Conservation (phyloP, 2,797 vertebrate species). For the Poeciliopsis paucimaculata region DNA sequence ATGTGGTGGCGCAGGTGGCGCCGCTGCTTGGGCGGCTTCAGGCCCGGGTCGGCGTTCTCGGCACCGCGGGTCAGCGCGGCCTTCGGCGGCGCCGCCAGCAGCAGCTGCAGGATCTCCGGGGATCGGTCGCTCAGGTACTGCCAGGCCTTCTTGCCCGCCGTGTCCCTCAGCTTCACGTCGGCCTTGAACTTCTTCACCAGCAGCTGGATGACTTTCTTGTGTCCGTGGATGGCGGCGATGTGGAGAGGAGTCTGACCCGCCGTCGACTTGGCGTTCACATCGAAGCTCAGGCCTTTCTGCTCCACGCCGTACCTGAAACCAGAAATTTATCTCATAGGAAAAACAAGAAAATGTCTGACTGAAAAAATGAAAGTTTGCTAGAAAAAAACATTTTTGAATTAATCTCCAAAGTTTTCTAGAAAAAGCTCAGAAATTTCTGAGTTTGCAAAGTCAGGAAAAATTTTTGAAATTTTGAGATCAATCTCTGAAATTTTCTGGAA, state of each 20-base stretch:
- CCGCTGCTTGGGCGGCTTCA: constrained; percentile 9
- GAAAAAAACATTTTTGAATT: no score
- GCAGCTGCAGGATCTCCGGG: constrained; percentile 83
- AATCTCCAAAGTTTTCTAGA: no score
- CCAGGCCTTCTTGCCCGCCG: constrained; percentile 89
- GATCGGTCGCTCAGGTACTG: constrained; percentile 84
- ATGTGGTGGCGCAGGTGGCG: constrained; percentile 26
- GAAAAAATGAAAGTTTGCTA: no score
- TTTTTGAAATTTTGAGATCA: no score
- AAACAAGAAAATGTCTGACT: no score
- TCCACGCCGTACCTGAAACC: constrained; percentile 74
- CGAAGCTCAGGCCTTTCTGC: constrained; percentile 78
- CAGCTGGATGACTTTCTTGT: constrained; percentile 85
- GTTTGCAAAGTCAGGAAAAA: no score
- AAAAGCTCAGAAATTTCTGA: no score
- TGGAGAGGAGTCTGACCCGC: constrained; percentile 93
- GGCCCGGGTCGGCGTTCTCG: background rate
- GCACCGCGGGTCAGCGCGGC: background rate
- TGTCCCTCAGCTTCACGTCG: constrained; percentile 83
- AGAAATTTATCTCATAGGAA: no score
- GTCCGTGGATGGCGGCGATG: constrained; percentile 89
- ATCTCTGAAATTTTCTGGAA: no score
- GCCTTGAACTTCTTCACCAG: constrained; percentile 87
- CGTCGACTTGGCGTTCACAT: constrained; percentile 82
- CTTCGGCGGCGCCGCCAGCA: constrained; percentile 83